Base-by-base conservation (phyloP, 2,113 vertebrate species). In the Shinisaurus crocodilurus region DNA sequence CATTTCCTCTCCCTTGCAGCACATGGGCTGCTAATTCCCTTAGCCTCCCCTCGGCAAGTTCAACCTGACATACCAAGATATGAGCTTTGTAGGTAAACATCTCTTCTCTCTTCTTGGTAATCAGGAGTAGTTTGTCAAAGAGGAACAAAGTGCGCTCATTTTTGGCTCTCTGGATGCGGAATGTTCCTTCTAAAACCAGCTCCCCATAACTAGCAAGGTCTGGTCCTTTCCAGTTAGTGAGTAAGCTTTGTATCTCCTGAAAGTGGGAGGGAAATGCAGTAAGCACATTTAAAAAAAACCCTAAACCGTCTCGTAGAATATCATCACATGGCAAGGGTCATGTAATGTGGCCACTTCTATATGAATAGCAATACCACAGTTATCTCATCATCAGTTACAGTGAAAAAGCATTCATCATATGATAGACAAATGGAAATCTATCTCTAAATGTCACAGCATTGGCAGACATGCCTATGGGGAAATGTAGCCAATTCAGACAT, bases 161-260 rank as follows among this genome's bases (percentile, higher is more conserved):
- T 97, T 99, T 99, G 95, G 98, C 99, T 70, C 98, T 95, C 96
- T 99, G 99, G 92, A 99, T 97, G 82, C 99, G 99, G 92, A 99
- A 99, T 0, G 99, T 99, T 86, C 99, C 99, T 95, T 99, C 99
- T 0, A 99, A 97, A 83, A 99, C 99, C 96, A 99, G 95, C 85
- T 99, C 99, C 6, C 99, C 99, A 0, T 99, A 99, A 95, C 99
- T 98, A 0, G 98, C 99, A 93, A 99, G 97, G 96, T 99, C 99
- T 40, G 98, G 99, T 13, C 99, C 99, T 91, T 99, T 99, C 99
- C 99, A 99, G 96, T 99, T 99, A 0, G 98, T 99, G 79, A 99
- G 97, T 93, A 99, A 96, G 92, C 99, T 99, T 96, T 99, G 99
- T 92, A 99, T 99, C 96, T 99, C 99, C 99, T 99, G 97, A 91